phyloP scores from a whole-genome alignment of 2,113 vertebrate species.

The Rhea pennata region DNA sequence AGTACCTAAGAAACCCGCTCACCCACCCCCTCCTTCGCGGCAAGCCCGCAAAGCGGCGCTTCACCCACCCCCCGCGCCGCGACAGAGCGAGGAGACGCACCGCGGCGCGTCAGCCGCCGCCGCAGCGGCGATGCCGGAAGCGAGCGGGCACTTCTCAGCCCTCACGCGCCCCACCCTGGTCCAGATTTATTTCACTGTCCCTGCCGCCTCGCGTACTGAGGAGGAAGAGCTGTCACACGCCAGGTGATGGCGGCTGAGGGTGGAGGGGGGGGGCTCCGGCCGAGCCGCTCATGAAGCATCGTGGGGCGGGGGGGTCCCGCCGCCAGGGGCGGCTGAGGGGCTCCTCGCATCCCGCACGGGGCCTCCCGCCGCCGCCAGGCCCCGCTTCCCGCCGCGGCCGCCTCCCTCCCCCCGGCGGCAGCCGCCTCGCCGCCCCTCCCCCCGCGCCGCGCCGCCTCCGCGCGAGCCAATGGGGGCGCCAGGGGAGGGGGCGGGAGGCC shows the following conservation, averaged over 20 bases:
- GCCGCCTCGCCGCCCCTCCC: background rate
- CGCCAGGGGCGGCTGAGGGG: too few relatives aligned
- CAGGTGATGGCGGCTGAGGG: background rate
- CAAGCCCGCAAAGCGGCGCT: accelerated
- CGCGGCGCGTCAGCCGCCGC: accelerated
- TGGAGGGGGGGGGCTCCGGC: too few relatives aligned
- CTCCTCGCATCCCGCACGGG: background rate
- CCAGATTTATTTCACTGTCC: accelerated
- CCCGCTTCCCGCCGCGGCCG: background rate
- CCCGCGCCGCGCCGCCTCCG: background rate
- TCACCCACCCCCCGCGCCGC: background rate
- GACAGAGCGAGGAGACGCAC: accelerated
- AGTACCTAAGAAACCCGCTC: background rate
- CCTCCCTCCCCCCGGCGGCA: background rate
- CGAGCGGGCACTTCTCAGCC: accelerated
- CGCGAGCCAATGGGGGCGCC: background rate
- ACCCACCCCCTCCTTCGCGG: accelerated
- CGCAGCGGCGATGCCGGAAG: accelerated
- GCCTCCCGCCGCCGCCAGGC: background rate
- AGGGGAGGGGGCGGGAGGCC: background rate
- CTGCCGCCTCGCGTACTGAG: background rate
- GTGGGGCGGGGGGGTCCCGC: too few relatives aligned
- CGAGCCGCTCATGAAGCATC: too few relatives aligned
- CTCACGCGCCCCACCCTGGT: accelerated
- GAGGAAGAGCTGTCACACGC: background rate